Evolutionary conservation across 1,140 invertebrate species (phyloP), one percentile per base, ranked within the genome.

Genomic region (Bicyclus anynana): DNA sequence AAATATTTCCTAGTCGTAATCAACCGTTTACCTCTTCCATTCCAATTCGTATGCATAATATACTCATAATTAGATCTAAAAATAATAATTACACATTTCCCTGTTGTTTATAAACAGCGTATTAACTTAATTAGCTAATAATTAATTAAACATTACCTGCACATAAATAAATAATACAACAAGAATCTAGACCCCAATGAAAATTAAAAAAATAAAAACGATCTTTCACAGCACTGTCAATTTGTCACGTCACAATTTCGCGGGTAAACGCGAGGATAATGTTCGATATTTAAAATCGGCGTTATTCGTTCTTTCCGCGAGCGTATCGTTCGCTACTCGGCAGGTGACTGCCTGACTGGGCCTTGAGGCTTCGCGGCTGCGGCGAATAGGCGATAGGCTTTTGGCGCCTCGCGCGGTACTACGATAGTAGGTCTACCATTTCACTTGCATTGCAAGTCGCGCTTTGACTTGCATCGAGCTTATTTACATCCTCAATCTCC

Each of bases 341-440:
- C 76, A 74, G 68, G 69, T 72, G 74, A 79, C 23, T 23, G 23
- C 23, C 23, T 23, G 23, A 23, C 73, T 73, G 72, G 49, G 18
- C 49, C 40, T 26, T 13, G 52, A 52, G 59, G 47, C 50, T 54
- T 56, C 40, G 29, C 54, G 13, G 37, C 35, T 5, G 35, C 14
- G 20, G 53, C 55, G 53, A 55, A 33, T 37, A 21, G 54, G 18
- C 52, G 49, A 46, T 53, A 51, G 53, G 53, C 33, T 42, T 0
- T 9, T 16, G 1, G 37, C 37, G n/a, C n/a, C n/a, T n/a, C n/a
- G n/a, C n/a, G n/a, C 5, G 4, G 12, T 4, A 14, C 4, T 40
- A 4, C 37, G 16, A 40, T 40, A 40, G 37, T 40, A 40, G 37
- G 37, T 13, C 5, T 14, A 40, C 37, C 37, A 40, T 40, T 14